A percentile compares a stretch with the other conserved stretches of the same genome.
Conservation (phyloP, 2,888 invertebrate genomes). For the Ctena decussata region DNA sequence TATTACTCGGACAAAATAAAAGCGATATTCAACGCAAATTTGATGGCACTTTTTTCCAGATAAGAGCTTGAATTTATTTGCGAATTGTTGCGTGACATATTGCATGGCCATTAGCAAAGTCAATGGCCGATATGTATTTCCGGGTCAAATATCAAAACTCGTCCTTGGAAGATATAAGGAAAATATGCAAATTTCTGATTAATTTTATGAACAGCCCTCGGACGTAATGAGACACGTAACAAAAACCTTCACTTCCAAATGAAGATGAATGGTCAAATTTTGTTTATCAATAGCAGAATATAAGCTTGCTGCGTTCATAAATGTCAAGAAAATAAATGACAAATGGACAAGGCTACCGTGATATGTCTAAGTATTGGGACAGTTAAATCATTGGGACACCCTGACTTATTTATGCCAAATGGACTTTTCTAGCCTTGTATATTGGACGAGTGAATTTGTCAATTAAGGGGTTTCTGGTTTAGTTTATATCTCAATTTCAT, state of each 20-base stretch:
- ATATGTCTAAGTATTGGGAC: no score
- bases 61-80: no score
- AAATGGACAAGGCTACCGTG: not conserved
- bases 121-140: not conserved
- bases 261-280: conserved; percentile 2
- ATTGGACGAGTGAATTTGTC: no score
- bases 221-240: conserved; percentile 5
- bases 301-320: not conserved
- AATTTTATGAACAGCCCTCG: not conserved
- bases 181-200: conserved; percentile 6
- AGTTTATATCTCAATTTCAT: no score
- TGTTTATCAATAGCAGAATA: not conserved
- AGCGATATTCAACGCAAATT: no score
- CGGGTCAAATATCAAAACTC: not conserved
- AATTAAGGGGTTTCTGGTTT: no score
- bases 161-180: not conserved
- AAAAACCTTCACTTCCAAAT: not conserved
- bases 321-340: conserved; percentile 1
- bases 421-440: no score
- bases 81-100: no score
- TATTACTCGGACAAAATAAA: no score
- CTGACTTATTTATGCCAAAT: no score
- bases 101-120: not conserved
- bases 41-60: no score
- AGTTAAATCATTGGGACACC: no score